Percentiles rank a stretch among this genome's conserved stretches.
phyloP scores from a whole-genome alignment of 2,797 vertebrate species.

The Argya squamiceps region DNA sequence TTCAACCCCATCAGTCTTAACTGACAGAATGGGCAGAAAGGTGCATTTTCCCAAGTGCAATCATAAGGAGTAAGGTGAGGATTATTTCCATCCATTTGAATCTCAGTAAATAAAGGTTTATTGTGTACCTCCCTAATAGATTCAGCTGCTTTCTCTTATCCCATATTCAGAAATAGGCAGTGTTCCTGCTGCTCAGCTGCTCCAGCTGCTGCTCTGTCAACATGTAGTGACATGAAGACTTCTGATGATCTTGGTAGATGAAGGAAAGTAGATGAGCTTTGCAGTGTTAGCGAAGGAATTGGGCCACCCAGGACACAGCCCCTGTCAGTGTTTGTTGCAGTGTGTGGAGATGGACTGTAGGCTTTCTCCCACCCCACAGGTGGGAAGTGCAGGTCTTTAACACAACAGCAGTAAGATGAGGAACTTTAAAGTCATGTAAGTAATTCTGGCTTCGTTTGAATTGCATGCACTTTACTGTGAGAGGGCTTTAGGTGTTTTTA shows the following conservation, averaged over 20 bases:
- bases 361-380: not conserved
- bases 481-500: not conserved
- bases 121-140: not conserved
- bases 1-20: not conserved
- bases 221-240: not conserved
- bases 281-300: not conserved
- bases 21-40: not conserved
- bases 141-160: not conserved
- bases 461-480: not conserved
- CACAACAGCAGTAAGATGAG: not conserved
- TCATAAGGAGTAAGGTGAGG: not conserved
- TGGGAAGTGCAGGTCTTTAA: not conserved
- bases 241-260: not conserved
- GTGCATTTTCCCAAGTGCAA: not conserved
- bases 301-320: not conserved
- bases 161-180: not conserved
- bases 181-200: not conserved
- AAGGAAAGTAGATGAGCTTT: not conserved
- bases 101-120: not conserved
- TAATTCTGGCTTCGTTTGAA: not conserved
- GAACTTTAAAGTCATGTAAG: not conserved
- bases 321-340: not conserved
- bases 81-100: not conserved
- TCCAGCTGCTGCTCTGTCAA: not conserved
- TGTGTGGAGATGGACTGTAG: not conserved